Evolutionary conservation across 2,797 vertebrate species (phyloP), one percentile per base, ranked within the genome.

Genomic region (Danio choprae): DNA sequence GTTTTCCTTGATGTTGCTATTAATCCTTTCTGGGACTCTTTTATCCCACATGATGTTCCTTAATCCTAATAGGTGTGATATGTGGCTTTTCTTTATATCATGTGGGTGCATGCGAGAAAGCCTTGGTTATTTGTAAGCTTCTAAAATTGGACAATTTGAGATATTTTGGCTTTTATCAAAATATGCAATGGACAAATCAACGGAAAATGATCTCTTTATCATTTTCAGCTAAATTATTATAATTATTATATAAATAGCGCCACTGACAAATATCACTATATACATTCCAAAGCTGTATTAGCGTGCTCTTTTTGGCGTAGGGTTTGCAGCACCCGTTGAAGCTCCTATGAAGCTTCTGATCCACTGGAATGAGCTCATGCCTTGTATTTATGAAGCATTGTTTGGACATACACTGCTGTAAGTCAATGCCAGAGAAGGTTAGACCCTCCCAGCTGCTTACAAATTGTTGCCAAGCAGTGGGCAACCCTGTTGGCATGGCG

Each of bases 401-500:
- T 70, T 71, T 48, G 9, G 18, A 29, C 48, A 29, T 51, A 41
- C 59, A 29, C 22, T 41, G 22, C 6, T 43, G 65, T 40, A 56
- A 20, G 58, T 62, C 68, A 58, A 64, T 79, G 56, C 59, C 56
- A 59, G 62, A 10, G 44, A 70, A 80, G 79, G 74, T 69, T 50
- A 59, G 65, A 75, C 38, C 67, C 58, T 22, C 20, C 53, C 84
- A 71, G 74, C 83, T 80, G 82, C 68, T 67, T 22, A 18, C 67
- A 79, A 55, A 83, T 50, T 50, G 51, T 73, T 50, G 22, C 59
- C 29, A 62, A 79, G 79, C 77, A 74, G 65, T 62, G 63, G 67
- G 62, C 51, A 69, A 65, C 58, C 56, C 56, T 65, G 69, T 79
- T 84, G 83, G 87, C 80, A 82, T 70, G 46, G 43, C 55, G 72